These are phyloP conservation scores for Scaptomyza montana DNA, from an alignment of 1,140 invertebrate genomes.

Conservation along the genomic window DNA sequence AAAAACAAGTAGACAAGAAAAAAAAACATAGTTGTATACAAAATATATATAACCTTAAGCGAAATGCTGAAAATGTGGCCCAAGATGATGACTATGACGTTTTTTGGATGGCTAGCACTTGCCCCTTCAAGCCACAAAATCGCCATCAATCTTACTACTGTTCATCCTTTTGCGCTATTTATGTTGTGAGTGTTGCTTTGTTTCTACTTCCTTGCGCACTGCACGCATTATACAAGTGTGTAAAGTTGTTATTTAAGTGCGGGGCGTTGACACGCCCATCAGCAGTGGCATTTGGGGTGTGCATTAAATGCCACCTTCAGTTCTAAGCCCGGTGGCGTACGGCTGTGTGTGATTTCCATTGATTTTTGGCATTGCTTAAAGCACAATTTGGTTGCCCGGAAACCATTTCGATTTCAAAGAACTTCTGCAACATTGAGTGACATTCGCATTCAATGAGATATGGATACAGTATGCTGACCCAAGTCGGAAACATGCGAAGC, in stretches of 20 bases:
- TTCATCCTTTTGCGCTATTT: conserved; percentile 61
- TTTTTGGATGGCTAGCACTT: conserved; percentile 59
- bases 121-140: too few species aligned
- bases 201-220: conserved; percentile 34
- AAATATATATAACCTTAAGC: conserved; percentile 71
- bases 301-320: conserved; percentile 66
- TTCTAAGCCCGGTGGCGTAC: conserved; percentile 13
- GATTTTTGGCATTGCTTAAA: conserved; percentile 73
- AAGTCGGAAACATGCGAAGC: conserved; percentile 21
- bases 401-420: conserved; percentile 41
- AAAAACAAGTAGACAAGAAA: not conserved
- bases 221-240: conserved; percentile 77
- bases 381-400: conserved; percentile 58
- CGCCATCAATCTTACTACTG: conserved; percentile 29
- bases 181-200: conserved; percentile 33
- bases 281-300: conserved; percentile 40
- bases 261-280: conserved; percentile 65
- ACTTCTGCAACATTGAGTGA: conserved; percentile 41
- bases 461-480: conserved; percentile 7
- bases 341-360: conserved; percentile 53
- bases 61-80: conserved; percentile 54
- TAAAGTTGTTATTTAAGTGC: conserved; percentile 80
- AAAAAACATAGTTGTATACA: conserved; percentile 25
- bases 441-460: conserved; percentile 37
- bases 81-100: conserved; percentile 68